A percentile compares a stretch with the other conserved stretches of the same genome.
Conservation (phyloP, 1,140 invertebrate genomes). For the Nylanderia fulva region DNA sequence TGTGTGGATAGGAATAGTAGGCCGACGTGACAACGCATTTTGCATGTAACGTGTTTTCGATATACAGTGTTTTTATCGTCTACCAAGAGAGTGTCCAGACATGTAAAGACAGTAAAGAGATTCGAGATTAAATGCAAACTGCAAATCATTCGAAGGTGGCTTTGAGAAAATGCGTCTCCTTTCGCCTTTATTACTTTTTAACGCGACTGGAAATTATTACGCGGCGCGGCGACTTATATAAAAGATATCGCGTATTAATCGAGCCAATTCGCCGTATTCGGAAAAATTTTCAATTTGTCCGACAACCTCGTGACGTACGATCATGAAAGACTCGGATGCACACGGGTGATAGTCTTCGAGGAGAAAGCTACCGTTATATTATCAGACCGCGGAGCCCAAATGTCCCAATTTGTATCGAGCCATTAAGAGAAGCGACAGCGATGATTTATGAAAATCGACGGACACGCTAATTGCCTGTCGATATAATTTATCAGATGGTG, state of each 20-base stretch:
- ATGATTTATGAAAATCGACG: conserved; percentile 71
- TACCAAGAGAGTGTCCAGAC: conserved; percentile 17
- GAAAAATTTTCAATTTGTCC: conserved; percentile 4
- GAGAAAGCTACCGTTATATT: conserved; percentile 59
- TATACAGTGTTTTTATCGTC: conserved; percentile 29
- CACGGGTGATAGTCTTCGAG: conserved; percentile 51
- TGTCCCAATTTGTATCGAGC: conserved; percentile 39
- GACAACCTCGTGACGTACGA: conserved; percentile 9
- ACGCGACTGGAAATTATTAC: neutral
- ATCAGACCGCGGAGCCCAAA: conserved; percentile 37
- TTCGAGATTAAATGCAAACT: conserved; percentile 7
- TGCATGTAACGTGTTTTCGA: conserved; percentile 12
- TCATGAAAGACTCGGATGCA: neutral
- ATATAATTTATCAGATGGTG: conserved; percentile 57
- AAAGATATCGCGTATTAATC: neutral
- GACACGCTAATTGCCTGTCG: conserved; percentile 60
- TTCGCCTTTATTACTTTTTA: neutral
- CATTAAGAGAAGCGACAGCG: conserved; percentile 29
- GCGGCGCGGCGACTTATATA: neutral
- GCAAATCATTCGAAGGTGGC: conserved; percentile 35
- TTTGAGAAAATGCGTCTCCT: conserved; percentile 21
- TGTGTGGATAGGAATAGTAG: conserved; percentile 1
- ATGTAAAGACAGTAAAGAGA: neutral
- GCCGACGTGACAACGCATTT: conserved; percentile 10
- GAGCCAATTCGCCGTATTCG: neutral